Base-by-base conservation (phyloP, 1,140 invertebrate genomes). In the Anthonomus grandis region DNA sequence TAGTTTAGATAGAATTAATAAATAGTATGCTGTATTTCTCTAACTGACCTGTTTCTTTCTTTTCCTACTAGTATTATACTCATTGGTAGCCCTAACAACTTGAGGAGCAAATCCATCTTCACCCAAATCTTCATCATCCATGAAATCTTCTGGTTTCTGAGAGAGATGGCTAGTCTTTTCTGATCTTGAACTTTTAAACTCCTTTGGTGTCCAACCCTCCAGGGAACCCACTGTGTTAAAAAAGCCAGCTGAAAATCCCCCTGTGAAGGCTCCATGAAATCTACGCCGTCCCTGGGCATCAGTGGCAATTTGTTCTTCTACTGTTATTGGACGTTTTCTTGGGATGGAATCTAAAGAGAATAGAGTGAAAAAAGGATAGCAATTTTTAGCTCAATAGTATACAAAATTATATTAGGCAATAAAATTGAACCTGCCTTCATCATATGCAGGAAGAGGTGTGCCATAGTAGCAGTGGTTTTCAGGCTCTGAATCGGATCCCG, bases 241-340 rank as follows among this genome's bases (percentile, higher is more conserved):
- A 72, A 93, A 97, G 1, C 97, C 97, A 22, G 97, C 97, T 37
- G 94, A 96, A 71, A 99, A 99, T 3, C 97, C 97, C 2, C 97
- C 97, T 4, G 96, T 99, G 72, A 99, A 99, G 0, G 97, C 97
- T 27, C 97, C 97, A 78, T 99, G 97, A 75, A 99, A 99, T 64
- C 97, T 75, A 21, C 93, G 78, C 63, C 91, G 79, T 1, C 95
- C 96, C 74, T 93, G 84, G 42, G 86, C 86, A 76, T 98, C 97
- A 44, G 84, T 87, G 0, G 90, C 95, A 66, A 89, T 85, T 75
- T 97, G 91, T 67, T 98, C 93, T 75, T 93, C 87, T 41, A 95
- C 76, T n/a, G 81, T 76, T 19, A 87, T 80, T 9, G 91, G 87
- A 63, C 89, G 90, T 69, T 93, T 95, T 37, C 83, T 78, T 2